phyloP scores from a whole-genome alignment of 2,888 invertebrate species.

The Phytoseiulus persimilis region DNA sequence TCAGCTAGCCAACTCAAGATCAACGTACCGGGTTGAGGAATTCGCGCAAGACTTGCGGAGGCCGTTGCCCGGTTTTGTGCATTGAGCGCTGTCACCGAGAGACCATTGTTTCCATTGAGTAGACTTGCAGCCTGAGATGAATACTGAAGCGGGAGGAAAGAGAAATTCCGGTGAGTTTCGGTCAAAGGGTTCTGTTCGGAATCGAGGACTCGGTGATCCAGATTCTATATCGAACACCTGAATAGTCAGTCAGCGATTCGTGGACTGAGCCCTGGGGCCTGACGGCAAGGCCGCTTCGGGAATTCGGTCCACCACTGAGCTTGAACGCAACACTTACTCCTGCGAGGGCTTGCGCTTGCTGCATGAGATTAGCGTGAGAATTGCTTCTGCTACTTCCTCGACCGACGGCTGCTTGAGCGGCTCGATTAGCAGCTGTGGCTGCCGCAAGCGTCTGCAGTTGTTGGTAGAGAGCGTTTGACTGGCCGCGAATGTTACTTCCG shows the following conservation, averaged over 20 bases:
- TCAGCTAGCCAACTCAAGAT: not conserved
- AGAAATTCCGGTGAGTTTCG: not conserved
- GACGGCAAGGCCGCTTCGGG: too few relatives aligned
- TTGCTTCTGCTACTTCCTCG: not conserved
- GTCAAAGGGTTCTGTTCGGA: too few relatives aligned
- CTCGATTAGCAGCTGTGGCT: slow-evolving; percentile 10
- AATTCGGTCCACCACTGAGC: too few relatives aligned
- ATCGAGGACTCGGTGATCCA: too few relatives aligned
- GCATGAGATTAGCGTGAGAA: slow-evolving; percentile 21
- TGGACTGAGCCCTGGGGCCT: too few relatives aligned
- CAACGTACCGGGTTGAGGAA: not conserved
- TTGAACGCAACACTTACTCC: not conserved
- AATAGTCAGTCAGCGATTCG: too few relatives aligned
- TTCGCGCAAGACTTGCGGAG: not conserved
- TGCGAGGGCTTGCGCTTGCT: slow-evolving; percentile 29
- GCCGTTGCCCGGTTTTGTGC: not conserved
- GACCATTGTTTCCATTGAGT: not conserved
- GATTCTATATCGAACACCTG: too few relatives aligned
- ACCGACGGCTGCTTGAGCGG: not conserved
- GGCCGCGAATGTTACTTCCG: slow-evolving; percentile 11
- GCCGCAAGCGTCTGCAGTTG: slow-evolving; percentile 21
- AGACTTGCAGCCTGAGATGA: slow-evolving; percentile 5
- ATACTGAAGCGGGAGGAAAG: not conserved
- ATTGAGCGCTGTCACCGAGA: not conserved
- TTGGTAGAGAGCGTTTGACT: slow-evolving; percentile 24